A percentile compares a stretch with the other conserved stretches of the same genome.
These are phyloP conservation scores for Gavialis gangeticus DNA, from an alignment of 2,113 vertebrate species.

Conservation along the genomic window DNA sequence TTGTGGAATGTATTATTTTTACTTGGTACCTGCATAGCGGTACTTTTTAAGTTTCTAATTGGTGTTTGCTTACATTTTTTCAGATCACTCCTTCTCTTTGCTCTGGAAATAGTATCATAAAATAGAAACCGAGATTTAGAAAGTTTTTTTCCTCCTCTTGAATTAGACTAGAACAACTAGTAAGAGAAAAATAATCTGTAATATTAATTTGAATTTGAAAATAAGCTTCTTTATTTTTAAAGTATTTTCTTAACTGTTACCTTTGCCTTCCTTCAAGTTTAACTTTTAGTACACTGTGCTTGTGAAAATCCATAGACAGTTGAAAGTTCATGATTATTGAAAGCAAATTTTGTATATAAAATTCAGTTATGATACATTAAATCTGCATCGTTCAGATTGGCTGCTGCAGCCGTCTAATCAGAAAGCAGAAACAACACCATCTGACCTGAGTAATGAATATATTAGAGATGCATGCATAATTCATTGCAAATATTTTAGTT, in stretches of 20 bases:
- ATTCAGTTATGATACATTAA: neutral
- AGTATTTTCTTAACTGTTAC: neutral
- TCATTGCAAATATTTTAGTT: constrained; percentile 33
- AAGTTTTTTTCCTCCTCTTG: neutral
- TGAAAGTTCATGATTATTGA: neutral
- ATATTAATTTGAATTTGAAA: neutral
- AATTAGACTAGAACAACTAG: neutral
- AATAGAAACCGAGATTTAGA: neutral
- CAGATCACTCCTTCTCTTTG: neutral
- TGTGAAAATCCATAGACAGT: neutral
- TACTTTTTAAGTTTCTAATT: neutral
- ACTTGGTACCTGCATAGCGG: neutral
- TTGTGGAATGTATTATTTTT: neutral
- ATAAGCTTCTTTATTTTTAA: neutral
- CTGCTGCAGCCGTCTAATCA: neutral
- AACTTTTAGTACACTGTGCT: neutral
- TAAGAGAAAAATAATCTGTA: neutral
- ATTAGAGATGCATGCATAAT: neutral
- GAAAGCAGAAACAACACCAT: neutral
- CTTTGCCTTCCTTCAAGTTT: neutral
- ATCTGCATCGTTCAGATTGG: neutral
- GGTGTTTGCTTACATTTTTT: neutral
- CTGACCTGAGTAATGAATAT: neutral
- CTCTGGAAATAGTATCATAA: neutral
- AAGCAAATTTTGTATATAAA: neutral